phyloP scores from a whole-genome alignment of 2,797 vertebrate genomes.

The Phoeniculus purpureus region DNA sequence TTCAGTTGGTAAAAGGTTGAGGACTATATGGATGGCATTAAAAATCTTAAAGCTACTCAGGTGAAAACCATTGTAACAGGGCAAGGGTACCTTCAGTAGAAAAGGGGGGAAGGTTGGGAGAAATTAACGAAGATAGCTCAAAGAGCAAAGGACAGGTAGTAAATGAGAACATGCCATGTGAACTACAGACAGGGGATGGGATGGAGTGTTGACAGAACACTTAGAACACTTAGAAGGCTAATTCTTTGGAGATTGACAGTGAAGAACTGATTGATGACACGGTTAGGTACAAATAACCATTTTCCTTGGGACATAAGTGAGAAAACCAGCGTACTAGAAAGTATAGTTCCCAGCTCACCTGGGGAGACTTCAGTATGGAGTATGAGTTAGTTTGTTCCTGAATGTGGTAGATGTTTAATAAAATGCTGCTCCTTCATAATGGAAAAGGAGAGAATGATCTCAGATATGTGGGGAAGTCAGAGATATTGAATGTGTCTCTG shows the following conservation, averaged over 20 bases:
- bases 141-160: neutral
- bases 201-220: neutral
- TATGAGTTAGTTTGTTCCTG: neutral
- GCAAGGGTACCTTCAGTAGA: neutral
- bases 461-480: neutral
- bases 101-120: neutral
- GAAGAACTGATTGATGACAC: neutral
- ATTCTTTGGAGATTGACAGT: neutral
- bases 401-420: neutral
- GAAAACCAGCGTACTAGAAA: neutral
- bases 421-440: neutral
- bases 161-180: neutral
- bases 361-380: neutral
- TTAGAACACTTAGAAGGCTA: neutral
- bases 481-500: neutral
- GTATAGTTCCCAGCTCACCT: neutral
- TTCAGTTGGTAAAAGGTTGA: neutral
- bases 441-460: neutral
- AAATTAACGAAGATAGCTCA: neutral
- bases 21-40: neutral
- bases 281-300: neutral
- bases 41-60: neutral
- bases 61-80: neutral
- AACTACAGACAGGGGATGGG: neutral
- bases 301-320: neutral